Evolutionary conservation across 2,888 invertebrate genomes (phyloP), one percentile per base, ranked within the genome.

Genomic region (Drosophila macrospina): DNA sequence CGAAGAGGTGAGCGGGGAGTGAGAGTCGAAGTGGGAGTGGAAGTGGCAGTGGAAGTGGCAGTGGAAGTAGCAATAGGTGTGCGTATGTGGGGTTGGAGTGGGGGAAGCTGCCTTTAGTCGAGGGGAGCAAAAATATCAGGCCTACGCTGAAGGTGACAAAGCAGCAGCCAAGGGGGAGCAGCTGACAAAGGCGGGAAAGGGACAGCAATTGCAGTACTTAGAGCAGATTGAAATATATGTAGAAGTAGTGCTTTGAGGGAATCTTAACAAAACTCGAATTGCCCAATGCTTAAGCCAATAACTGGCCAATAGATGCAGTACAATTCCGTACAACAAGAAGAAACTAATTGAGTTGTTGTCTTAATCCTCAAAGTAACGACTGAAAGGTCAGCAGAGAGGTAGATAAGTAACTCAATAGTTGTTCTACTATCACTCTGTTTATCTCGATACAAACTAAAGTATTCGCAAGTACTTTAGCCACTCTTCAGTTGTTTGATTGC

Each of bases 81-180:
- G 20, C 6, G 7, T 24, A 20, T 1, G 32, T 39, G 1, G 13
- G 20, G 7, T 34, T 52, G 13, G n/a, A 47, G 39, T 13, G 54
- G 13, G 54, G 16, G 11, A 8, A 15, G n/a, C 7, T 6, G 28
- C 34, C 47, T 16, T 47, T 28, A 39, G 28, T 37, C 11, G 39
- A 39, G 39, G n/a, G 24, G 16, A 28, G 13, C 36, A 45, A 60
- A 63, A 44, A 36, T 20, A 7, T 11, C n/a, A n/a, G 20, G 39
- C n/a, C n/a, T n/a, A n/a, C 37, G 60, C 60, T 37, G 52, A 68
- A 82, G 72, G 74, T 78, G 75, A 59, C 57, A 78, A 54, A 51
- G 59, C 59, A 45, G 52, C 45, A 44, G 62, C 26, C 62, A 73
- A 63, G 52, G 42, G 61, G 34, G 4, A 7, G 13, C 5, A 10